phyloP scores from a whole-genome alignment of 2,797 vertebrate species.

The Natrix natrix region DNA sequence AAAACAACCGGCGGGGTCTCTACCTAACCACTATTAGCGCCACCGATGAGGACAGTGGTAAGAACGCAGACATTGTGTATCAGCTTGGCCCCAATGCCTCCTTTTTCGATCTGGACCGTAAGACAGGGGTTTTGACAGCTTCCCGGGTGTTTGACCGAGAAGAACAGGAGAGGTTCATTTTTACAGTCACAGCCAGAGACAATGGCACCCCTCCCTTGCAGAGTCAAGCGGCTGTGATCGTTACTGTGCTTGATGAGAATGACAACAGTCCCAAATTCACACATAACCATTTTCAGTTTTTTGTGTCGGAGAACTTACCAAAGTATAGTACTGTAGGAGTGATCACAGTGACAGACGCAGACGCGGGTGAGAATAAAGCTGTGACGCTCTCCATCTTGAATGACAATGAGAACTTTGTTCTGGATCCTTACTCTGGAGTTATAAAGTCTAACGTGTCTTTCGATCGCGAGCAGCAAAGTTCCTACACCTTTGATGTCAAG shows the following conservation, averaged over 20 bases:
- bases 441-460: conserved; percentile 99
- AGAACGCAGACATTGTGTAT: conserved; percentile 98
- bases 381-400: conserved; percentile 95
- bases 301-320: conserved; percentile 98
- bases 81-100: conserved; percentile 98
- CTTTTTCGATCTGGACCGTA: conserved; percentile 98
- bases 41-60: conserved; percentile 97
- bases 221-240: conserved; percentile 95
- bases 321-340: conserved; percentile 98
- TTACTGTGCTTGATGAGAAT: conserved; percentile 95
- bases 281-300: conserved; percentile 99
- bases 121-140: conserved; percentile 95
- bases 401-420: conserved; percentile 97
- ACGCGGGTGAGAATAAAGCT: conserved; percentile 93
- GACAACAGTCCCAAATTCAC: conserved; percentile 99
- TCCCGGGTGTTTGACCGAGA: conserved; percentile 97
- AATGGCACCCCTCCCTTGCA: conserved; percentile 96
- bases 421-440: conserved; percentile 94
- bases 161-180: conserved; percentile 95
- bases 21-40: conserved; percentile 97
- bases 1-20: conserved; percentile 97
- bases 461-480: conserved; percentile 96
- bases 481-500: conserved; percentile 96
- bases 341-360: conserved; percentile 96
- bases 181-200: conserved; percentile 97